These are phyloP conservation scores for Hippocampus mohnikei DNA, from an alignment of 2,113 vertebrate genomes.

Conservation along the genomic window DNA sequence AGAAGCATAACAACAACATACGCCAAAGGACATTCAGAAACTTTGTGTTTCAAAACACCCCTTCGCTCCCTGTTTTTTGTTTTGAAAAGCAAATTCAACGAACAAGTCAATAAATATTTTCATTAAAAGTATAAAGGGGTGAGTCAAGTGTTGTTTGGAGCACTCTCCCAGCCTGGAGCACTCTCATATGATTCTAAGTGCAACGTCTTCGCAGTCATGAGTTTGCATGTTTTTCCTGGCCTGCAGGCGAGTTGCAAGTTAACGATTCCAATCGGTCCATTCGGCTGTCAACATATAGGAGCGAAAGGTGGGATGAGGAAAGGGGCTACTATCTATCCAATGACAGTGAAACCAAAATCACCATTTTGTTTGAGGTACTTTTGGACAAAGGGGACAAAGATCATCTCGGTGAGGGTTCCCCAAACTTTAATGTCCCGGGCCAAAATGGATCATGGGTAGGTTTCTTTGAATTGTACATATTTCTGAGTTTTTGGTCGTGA, in stretches of 20 bases:
- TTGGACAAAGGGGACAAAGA: background rate
- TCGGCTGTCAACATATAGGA: background rate
- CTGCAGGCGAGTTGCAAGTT: constrained; percentile 38
- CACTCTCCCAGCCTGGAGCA: constrained; percentile 48
- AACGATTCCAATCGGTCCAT: background rate
- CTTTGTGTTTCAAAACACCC: constrained; percentile 3
- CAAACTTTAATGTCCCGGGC: background rate
- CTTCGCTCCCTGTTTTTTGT: background rate
- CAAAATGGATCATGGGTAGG: background rate
- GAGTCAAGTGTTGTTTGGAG: constrained; percentile 27
- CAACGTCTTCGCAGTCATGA: constrained; percentile 63
- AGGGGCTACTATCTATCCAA: background rate
- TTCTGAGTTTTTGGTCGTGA: background rate
- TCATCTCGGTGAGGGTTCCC: background rate
- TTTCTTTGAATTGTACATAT: background rate
- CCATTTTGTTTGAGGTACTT: background rate
- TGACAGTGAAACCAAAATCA: background rate
- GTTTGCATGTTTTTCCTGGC: constrained; percentile 58
- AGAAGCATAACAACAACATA: background rate
- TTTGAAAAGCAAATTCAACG: background rate
- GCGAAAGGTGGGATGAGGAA: background rate
- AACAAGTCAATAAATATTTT: constrained; percentile 18
- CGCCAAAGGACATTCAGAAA: background rate
- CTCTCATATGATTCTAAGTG: constrained; percentile 68
- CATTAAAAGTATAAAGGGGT: constrained; percentile 10